Percentiles rank a stretch among this genome's conserved stretches.
Conservation (phyloP, 2,113 vertebrate genomes). For the Paradoxurus hermaphroditus region DNA sequence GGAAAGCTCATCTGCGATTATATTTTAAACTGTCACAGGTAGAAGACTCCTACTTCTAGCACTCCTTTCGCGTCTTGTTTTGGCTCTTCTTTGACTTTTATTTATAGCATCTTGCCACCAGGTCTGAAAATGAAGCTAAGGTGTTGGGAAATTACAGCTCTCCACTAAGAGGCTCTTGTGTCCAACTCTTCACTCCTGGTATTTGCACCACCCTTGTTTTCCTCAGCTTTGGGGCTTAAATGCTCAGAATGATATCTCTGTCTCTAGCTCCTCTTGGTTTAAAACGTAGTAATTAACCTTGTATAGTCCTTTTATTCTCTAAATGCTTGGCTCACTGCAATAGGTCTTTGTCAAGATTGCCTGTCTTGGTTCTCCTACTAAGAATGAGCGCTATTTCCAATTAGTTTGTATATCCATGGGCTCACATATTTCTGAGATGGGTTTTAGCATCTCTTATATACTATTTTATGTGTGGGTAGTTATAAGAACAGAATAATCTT, state of each 20-base stretch:
- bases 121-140: neutral
- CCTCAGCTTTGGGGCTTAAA: neutral
- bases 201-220: neutral
- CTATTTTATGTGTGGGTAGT: neutral
- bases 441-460: neutral
- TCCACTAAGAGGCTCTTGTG: neutral
- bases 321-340: neutral
- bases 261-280: neutral
- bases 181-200: neutral
- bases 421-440: neutral
- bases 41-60: neutral
- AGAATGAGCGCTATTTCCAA: neutral
- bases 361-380: neutral
- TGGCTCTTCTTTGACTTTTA: neutral
- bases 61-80: neutral
- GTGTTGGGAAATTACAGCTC: neutral
- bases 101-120: neutral
- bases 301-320: neutral
- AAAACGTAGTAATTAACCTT: neutral
- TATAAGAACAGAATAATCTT: neutral
- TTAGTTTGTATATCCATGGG: neutral
- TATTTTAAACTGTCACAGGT: neutral
- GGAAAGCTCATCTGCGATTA: neutral
- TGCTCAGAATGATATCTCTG: neutral
- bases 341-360: neutral